Evolutionary conservation across 1,140 invertebrate species (phyloP).

Genomic region (Drosophila chauvacae): DNA sequence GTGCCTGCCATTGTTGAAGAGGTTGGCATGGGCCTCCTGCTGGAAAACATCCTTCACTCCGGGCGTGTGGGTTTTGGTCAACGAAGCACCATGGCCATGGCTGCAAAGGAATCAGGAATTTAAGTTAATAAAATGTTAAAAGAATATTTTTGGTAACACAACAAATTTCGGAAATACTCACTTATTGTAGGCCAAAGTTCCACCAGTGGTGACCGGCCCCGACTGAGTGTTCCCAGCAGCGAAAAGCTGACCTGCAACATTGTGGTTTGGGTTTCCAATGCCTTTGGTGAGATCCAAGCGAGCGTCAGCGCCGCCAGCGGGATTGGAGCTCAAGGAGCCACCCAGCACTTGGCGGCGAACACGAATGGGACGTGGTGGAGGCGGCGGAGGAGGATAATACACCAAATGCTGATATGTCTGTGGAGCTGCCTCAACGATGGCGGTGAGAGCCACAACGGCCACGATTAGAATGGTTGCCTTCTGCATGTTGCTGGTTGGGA

Average conservation of each 20-base stretch:
- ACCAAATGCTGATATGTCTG: slow-evolving; percentile 32
- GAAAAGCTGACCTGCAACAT: slow-evolving; percentile 68
- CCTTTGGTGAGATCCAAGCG: slow-evolving; percentile 56
- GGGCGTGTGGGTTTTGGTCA: slow-evolving; percentile 70
- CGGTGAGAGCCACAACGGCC: slow-evolving; percentile 54
- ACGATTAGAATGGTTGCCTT: slow-evolving; percentile 55
- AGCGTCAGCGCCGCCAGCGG: slow-evolving; percentile 69
- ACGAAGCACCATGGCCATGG: slow-evolving; percentile 64
- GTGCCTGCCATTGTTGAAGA: slow-evolving; percentile 72
- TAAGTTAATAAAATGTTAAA: neutral
- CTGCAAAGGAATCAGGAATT: slow-evolving; percentile 26
- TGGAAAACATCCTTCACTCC: slow-evolving; percentile 69
- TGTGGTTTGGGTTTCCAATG: slow-evolving; percentile 70
- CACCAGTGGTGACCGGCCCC: slow-evolving; percentile 70
- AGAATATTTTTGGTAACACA: neutral
- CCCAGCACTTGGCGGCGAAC: slow-evolving; percentile 66
- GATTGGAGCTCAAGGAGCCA: slow-evolving; percentile 66
- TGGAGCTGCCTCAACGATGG: slow-evolving; percentile 55
- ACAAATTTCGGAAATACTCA: slow-evolving; percentile 47
- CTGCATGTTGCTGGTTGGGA: slow-evolving; percentile 48
- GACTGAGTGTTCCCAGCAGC: slow-evolving; percentile 71
- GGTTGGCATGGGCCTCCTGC: slow-evolving; percentile 71
- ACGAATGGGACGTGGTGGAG: slow-evolving; percentile 41
- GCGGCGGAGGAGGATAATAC: slow-evolving; percentile 17
- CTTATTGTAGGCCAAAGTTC: slow-evolving; percentile 75